Conservation (phyloP, 2,113 vertebrate genomes). For the Antechinus flavipes region DNA sequence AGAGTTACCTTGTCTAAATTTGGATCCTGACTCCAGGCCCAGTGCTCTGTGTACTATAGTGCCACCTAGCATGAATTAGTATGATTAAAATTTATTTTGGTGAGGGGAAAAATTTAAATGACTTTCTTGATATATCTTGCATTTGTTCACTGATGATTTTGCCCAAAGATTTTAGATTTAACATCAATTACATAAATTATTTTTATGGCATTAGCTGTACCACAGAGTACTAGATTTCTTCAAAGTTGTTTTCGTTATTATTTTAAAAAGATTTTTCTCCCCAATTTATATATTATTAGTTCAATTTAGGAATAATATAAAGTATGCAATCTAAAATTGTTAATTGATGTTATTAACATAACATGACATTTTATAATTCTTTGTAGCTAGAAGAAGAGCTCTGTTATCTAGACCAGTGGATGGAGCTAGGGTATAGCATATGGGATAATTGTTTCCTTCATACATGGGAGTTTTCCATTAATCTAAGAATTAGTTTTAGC, state of each 20-base stretch:
- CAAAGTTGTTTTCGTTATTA: neutral
- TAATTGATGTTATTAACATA: slow-evolving; percentile 16
- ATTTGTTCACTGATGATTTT: neutral
- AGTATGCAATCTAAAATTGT: neutral
- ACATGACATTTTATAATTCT: neutral
- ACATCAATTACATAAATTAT: neutral
- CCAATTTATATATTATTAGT: slow-evolving; percentile 16
- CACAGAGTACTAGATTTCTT: neutral
- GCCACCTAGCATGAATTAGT: neutral
- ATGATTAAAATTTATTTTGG: slow-evolving; percentile 19
- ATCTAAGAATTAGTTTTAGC: neutral
- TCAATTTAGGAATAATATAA: slow-evolving; percentile 7
- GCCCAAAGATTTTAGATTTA: neutral
- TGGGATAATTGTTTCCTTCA: neutral
- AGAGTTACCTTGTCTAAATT: neutral
- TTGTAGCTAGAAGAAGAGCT: neutral
- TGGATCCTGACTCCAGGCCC: neutral
- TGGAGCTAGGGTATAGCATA: neutral
- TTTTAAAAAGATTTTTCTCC: neutral
- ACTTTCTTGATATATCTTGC: neutral
- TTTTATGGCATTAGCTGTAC: neutral
- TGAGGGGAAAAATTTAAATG: neutral
- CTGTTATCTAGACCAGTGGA: neutral
- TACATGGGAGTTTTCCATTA: neutral
- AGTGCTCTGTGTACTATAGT: neutral